Percentiles rank a stretch among this genome's conserved stretches.
Conservation (phyloP, 2,797 vertebrate species). For the Avahi laniger region DNA sequence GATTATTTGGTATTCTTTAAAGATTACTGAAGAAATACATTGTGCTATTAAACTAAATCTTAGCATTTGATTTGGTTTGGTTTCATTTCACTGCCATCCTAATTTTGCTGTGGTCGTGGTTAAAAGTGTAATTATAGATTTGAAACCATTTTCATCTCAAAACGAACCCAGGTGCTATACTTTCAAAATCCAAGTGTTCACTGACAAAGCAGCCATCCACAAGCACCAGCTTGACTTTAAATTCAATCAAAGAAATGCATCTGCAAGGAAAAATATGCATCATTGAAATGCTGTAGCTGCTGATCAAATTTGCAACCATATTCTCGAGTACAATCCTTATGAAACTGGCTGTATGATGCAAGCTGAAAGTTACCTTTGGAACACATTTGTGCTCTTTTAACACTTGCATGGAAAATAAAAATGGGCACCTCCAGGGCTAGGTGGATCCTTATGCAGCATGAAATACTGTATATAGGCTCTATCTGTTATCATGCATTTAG, state of each 20-base stretch:
- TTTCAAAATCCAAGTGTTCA: slow-evolving; percentile 52
- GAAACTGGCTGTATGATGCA: not conserved
- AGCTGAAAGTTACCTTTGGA: not conserved
- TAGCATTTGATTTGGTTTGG: not conserved
- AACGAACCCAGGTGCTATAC: slow-evolving; percentile 18
- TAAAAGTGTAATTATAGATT: not conserved
- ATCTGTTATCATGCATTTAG: not conserved
- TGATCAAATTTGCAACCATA: not conserved
- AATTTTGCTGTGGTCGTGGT: not conserved
- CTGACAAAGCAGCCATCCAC: not conserved
- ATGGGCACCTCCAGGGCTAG: not conserved
- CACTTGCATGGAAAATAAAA: not conserved
- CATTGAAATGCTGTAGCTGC: slow-evolving; percentile 16
- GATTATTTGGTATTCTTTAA: not conserved
- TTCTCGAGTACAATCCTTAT: not conserved
- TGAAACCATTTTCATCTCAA: not conserved
- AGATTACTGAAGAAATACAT: not conserved
- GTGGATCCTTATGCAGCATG: not conserved
- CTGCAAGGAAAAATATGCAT: not conserved
- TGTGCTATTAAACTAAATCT: not conserved
- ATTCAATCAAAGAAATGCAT: slow-evolving; percentile 1
- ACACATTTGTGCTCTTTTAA: not conserved
- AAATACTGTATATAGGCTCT: not conserved
- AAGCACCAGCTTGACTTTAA: slow-evolving; percentile 31
- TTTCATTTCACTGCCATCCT: not conserved